These are phyloP conservation scores for Halcyon leucocephala DNA, from an alignment of 2,797 vertebrate species.

Conservation along the genomic window DNA sequence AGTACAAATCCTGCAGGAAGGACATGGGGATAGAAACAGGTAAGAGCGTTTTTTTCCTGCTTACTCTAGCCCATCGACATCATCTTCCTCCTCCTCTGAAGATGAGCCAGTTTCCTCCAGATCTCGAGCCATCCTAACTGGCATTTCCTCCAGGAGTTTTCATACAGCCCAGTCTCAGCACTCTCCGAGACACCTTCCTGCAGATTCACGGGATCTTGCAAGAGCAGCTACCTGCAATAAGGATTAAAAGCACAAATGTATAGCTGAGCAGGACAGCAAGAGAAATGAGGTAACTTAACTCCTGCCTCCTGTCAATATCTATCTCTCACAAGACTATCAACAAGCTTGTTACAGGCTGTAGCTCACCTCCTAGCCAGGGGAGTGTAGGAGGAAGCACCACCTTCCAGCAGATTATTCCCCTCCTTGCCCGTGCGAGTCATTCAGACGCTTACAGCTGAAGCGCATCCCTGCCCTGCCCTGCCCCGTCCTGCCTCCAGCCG, in stretches of 20 bases:
- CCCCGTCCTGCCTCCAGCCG: not conserved
- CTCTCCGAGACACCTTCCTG: conserved; percentile 33
- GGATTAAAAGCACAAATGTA: not conserved
- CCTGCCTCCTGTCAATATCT: not conserved
- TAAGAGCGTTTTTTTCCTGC: not conserved
- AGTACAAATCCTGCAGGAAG: not conserved
- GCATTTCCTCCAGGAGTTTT: conserved; percentile 83
- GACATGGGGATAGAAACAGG: not conserved
- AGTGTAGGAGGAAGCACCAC: not conserved
- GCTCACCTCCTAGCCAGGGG: not conserved
- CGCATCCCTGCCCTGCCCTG: not conserved
- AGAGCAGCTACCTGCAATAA: conserved; percentile 50
- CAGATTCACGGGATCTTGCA: conserved; percentile 28
- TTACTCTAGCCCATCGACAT: conserved; percentile 75
- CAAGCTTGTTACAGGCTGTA: not conserved
- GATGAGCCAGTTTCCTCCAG: conserved; percentile 84
- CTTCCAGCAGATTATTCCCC: not conserved
- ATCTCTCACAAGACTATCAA: not conserved
- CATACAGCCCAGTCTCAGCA: conserved; percentile 68
- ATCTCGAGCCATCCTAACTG: conserved; percentile 84
- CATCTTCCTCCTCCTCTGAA: conserved; percentile 82
- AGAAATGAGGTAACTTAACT: not conserved
- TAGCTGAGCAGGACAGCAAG: not conserved
- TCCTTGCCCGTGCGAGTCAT: not conserved
- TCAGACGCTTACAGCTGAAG: not conserved